Conservation (phyloP, 1,140 invertebrate genomes). For the Propsilocerus akamusi region DNA sequence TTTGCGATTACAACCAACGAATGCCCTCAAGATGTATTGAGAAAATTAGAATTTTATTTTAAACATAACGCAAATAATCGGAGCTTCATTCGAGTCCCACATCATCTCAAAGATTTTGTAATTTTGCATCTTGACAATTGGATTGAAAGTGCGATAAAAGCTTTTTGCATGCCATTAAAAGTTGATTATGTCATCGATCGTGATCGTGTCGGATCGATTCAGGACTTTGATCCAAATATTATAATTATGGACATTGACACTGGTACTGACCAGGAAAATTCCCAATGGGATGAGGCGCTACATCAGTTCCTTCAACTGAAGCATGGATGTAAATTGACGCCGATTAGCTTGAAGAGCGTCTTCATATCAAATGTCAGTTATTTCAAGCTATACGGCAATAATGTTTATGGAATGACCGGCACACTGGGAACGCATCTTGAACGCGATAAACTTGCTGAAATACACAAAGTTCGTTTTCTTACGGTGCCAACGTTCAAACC, state of each 20-base stretch:
- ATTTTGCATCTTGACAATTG: slow-evolving; percentile 12
- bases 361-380: slow-evolving; percentile 24
- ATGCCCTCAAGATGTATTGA: not conserved
- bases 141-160: slow-evolving; percentile 13
- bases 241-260: slow-evolving; percentile 23
- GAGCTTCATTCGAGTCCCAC: slow-evolving; percentile 9
- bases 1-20: not conserved
- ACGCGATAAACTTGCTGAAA: slow-evolving; percentile 13
- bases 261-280: slow-evolving; percentile 20
- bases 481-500: slow-evolving; percentile 13
- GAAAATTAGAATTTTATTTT: no score
- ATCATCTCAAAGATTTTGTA: slow-evolving; percentile 12
- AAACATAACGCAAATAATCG: slow-evolving; percentile 6
- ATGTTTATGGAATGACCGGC: slow-evolving; percentile 14
- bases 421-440: slow-evolving; percentile 18
- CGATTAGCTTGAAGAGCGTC: slow-evolving; percentile 20
- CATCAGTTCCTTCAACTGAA: slow-evolving; percentile 27
- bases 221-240: slow-evolving; percentile 13
- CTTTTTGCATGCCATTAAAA: slow-evolving; percentile 8
- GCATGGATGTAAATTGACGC: slow-evolving; percentile 20
- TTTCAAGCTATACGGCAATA: slow-evolving; percentile 18
- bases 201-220: slow-evolving; percentile 12
- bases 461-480: slow-evolving; percentile 16
- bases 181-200: slow-evolving; percentile 15
- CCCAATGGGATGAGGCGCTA: slow-evolving; percentile 22